Evolutionary conservation across 2,888 invertebrate species (phyloP).

Genomic region (Hoplodrina blanda): DNA sequence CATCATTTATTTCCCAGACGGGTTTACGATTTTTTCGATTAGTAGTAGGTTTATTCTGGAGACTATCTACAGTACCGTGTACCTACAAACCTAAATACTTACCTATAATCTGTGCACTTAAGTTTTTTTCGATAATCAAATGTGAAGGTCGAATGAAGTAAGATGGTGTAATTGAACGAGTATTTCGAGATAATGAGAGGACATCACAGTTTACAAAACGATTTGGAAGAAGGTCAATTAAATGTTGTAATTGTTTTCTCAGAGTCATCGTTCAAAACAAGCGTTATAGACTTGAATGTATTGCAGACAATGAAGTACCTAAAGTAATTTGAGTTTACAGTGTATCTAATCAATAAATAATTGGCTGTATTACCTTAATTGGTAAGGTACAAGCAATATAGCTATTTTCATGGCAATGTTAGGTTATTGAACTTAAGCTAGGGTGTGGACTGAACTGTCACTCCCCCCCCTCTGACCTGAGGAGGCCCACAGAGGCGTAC

Average conservation of each 20-base stretch:
- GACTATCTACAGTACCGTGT: no score
- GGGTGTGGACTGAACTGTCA: neutral
- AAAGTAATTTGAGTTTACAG: no score
- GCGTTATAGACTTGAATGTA: no score
- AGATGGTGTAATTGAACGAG: constrained; percentile 28
- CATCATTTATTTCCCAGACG: no score
- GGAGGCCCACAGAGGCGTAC: no score
- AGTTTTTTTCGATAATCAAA: constrained; percentile 32
- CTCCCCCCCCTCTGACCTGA: no score
- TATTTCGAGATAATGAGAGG: constrained; percentile 29
- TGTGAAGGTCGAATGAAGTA: constrained; percentile 39
- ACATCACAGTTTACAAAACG: constrained; percentile 9
- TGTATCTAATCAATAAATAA: neutral
- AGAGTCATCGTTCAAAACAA: constrained; percentile 9
- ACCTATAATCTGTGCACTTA: constrained; percentile 13
- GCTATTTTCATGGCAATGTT: neutral
- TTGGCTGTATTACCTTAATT: no score
- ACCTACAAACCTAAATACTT: no score
- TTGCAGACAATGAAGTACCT: no score
- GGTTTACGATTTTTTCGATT: no score
- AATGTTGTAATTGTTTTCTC: constrained; percentile 11
- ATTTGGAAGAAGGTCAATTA: constrained; percentile 31
- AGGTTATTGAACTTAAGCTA: constrained; percentile 12
- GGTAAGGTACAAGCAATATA: neutral
- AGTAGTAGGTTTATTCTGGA: no score